Evolutionary conservation across 2,113 vertebrate species (phyloP).

Genomic region (Tamias sibiricus): DNA sequence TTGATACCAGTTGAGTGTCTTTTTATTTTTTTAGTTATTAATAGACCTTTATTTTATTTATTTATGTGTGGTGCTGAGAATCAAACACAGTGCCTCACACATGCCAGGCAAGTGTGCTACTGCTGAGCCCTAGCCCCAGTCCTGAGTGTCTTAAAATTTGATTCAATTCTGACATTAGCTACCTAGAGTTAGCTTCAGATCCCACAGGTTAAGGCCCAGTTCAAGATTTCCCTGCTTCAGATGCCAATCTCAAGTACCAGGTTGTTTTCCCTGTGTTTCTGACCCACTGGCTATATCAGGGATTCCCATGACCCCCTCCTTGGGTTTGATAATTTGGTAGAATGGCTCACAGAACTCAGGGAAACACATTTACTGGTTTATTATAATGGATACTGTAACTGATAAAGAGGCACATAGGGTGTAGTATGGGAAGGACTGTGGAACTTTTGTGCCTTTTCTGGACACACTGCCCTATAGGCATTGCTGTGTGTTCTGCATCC

Average conservation of each 20-base stretch:
- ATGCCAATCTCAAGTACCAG: neutral
- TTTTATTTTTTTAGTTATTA: no score
- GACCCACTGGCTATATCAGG: neutral
- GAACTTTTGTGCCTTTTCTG: neutral
- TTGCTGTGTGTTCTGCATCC: neutral
- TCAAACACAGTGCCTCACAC: no score
- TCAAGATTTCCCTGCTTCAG: neutral
- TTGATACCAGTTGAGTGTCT: no score
- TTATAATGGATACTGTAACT: neutral
- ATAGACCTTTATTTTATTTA: no score
- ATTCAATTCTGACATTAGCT: neutral
- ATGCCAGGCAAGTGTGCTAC: no score
- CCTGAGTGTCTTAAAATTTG: neutral
- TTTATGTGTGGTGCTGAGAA: no score
- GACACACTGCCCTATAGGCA: neutral
- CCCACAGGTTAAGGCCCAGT: neutral
- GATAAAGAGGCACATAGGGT: neutral
- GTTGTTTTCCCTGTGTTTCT: neutral
- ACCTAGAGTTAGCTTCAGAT: neutral
- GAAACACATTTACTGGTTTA: neutral
- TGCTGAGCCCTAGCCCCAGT: no score
- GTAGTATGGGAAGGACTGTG: neutral
- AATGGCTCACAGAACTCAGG: neutral
- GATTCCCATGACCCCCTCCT: neutral
- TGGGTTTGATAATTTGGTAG: neutral